phyloP scores from a whole-genome alignment of 2,888 invertebrate genomes.

The Eledona agricola region DNA sequence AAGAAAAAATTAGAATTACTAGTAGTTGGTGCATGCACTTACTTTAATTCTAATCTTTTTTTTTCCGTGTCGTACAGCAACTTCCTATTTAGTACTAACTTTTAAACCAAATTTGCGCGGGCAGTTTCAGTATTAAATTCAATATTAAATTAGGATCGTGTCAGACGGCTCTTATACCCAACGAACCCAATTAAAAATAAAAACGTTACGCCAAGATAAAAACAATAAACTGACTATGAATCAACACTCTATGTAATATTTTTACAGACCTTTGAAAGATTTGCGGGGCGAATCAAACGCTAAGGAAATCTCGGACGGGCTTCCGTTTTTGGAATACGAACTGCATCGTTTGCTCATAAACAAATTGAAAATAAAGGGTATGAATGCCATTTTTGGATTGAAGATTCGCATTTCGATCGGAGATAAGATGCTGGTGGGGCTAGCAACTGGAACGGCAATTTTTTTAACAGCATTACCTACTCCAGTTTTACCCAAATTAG shows the following conservation, averaged over 20 bases:
- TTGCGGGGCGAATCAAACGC: constrained; percentile 86
- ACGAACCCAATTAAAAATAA: neutral
- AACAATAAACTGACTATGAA: no score
- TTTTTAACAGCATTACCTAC: constrained; percentile 81
- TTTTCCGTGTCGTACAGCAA: no score
- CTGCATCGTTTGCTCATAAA: constrained; percentile 89
- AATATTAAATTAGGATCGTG: no score
- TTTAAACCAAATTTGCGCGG: no score
- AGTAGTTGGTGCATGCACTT: no score
- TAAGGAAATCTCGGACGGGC: constrained; percentile 92
- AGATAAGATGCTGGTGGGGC: constrained; percentile 85
- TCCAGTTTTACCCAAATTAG: constrained; percentile 76
- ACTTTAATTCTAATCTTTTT: no score
- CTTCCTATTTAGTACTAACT: no score
- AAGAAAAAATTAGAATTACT: no score
- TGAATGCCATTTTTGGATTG: constrained; percentile 92
- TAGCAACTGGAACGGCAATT: constrained; percentile 89
- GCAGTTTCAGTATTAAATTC: no score
- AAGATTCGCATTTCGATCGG: constrained; percentile 78
- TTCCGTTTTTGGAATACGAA: constrained; percentile 96
- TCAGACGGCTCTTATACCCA: no score
- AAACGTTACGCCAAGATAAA: no score
- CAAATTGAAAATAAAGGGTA: constrained; percentile 91
- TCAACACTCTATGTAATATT: neutral
- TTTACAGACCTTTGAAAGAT: constrained; percentile 73